A percentile compares a stretch with the other conserved stretches of the same genome.
phyloP scores from a whole-genome alignment of 2,113 vertebrate species.

The Erythrocercus mccallii region DNA sequence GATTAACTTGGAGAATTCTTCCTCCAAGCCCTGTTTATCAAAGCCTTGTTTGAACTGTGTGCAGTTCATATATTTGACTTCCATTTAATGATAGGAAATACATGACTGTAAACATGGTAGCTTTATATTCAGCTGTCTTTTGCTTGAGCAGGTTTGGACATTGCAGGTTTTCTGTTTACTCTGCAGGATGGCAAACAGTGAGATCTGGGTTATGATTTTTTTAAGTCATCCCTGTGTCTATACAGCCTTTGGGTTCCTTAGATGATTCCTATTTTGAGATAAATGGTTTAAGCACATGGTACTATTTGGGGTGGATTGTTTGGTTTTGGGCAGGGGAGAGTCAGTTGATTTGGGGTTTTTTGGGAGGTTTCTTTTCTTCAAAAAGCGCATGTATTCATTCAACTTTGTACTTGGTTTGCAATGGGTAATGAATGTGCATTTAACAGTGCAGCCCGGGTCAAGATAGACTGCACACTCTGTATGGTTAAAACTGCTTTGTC shows the following conservation, averaged over 20 bases:
- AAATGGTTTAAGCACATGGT: background rate
- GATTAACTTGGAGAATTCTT: constrained; percentile 3
- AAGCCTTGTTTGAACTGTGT: background rate
- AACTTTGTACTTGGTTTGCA: background rate
- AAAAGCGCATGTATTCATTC: background rate
- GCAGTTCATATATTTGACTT: background rate
- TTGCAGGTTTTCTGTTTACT: background rate
- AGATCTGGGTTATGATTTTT: background rate
- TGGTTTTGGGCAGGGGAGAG: background rate
- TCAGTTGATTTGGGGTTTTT: background rate
- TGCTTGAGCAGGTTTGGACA: background rate
- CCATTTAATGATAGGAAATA: background rate
- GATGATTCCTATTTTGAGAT: background rate
- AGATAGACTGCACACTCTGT: background rate
- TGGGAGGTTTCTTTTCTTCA: background rate
- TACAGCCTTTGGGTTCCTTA: background rate
- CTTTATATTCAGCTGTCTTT: background rate
- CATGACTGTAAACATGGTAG: background rate
- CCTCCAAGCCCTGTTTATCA: background rate
- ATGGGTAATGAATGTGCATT: background rate
- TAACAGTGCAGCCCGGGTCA: background rate
- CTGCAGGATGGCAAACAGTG: background rate
- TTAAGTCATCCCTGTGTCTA: background rate
- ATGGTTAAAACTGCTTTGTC: background rate
- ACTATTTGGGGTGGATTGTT: background rate